Percentiles rank a stretch among this genome's conserved stretches.
These are phyloP conservation scores for Stichodactyla mertensii DNA, from an alignment of 64 coral and sea anemone species.

Conservation along the genomic window DNA sequence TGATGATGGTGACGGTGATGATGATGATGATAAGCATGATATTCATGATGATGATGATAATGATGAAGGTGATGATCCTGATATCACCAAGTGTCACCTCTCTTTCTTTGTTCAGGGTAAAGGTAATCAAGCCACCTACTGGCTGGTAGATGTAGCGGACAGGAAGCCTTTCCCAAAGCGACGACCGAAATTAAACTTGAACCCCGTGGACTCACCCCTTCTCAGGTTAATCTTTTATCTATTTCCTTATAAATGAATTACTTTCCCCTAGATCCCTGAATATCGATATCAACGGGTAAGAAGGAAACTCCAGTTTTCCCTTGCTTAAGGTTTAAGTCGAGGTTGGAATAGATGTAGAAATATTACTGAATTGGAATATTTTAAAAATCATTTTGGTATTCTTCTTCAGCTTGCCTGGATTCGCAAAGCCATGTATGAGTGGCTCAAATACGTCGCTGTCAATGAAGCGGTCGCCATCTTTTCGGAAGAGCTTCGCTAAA, in stretches of 20 bases:
- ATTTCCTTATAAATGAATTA: too few species aligned
- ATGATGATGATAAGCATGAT: background rate
- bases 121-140: slow-evolving; percentile 10
- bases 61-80: background rate
- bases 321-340: too few species aligned
- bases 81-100: background rate
- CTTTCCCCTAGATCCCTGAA: too few species aligned
- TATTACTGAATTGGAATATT: too few species aligned
- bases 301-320: too few species aligned
- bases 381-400: background rate
- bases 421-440: slow-evolving; percentile 2
- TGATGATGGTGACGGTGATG: too few species aligned
- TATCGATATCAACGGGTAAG: too few species aligned
- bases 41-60: background rate
- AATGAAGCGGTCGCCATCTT: slow-evolving; percentile 20
- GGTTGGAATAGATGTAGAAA: too few species aligned
- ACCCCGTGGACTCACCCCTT: slow-evolving; percentile 3
- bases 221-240: slow-evolving; percentile 3
- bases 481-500: slow-evolving; percentile 4
- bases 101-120: slow-evolving; percentile 14
- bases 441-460: slow-evolving; percentile 13
- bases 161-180: slow-evolving; percentile 23
- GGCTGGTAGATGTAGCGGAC: slow-evolving; percentile 17
- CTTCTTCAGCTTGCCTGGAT: slow-evolving; percentile 2
- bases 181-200: background rate